phyloP scores from a whole-genome alignment of 2,113 vertebrate genomes.

The Syngnathus scovelli region DNA sequence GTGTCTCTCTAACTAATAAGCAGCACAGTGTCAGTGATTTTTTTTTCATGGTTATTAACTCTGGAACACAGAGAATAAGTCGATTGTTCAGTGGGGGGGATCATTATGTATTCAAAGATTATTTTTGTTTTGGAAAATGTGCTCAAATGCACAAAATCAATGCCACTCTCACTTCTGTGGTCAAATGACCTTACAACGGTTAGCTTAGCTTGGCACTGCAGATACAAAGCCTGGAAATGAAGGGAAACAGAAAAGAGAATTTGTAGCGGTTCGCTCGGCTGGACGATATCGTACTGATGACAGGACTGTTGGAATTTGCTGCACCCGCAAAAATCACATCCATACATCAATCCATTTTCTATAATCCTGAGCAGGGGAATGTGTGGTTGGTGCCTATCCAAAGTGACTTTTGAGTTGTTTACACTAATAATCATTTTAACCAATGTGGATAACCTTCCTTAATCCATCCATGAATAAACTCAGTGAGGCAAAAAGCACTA shows the following conservation, averaged over 20 bases:
- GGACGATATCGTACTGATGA: background rate
- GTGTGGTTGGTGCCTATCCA: background rate
- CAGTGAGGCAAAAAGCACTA: slow-evolving; percentile 2
- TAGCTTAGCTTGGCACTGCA: slow-evolving; percentile 9
- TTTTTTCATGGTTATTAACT: slow-evolving; percentile 10
- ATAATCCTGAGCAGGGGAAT: background rate
- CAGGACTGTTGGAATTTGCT: slow-evolving; percentile 1
- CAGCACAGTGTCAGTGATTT: slow-evolving; percentile 23
- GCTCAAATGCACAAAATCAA: background rate
- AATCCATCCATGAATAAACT: background rate
- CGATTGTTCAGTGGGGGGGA: slow-evolving; percentile 6
- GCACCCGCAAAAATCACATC: slow-evolving; percentile 1
- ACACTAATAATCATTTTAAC: background rate
- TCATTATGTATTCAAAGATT: slow-evolving; percentile 1
- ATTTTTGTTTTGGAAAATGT: slow-evolving; percentile 5
- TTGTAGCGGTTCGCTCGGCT: background rate
- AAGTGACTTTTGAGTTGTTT: background rate
- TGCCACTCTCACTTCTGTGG: background rate
- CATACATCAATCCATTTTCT: background rate
- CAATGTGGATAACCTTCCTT: too few relatives aligned
- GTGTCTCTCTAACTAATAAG: slow-evolving; percentile 55
- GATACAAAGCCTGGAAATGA: background rate
- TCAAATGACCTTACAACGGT: slow-evolving; percentile 3
- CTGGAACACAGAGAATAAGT: slow-evolving; percentile 13
- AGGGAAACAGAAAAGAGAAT: background rate